Conservation (phyloP, 2,888 invertebrate species). For the Drosophila maculinotata region DNA sequence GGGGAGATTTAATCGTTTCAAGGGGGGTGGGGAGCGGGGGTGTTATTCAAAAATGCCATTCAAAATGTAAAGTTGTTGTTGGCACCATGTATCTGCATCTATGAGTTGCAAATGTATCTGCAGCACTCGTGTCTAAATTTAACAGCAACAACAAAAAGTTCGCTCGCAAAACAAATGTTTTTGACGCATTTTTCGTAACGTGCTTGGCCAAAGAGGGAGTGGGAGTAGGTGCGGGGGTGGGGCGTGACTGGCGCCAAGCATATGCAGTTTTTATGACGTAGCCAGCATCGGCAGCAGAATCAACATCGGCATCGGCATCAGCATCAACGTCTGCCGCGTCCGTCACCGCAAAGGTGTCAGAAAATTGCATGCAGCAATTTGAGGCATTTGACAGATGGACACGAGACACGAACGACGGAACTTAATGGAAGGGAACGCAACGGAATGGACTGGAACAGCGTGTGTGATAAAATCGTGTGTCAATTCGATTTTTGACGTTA, state of each 20-base stretch:
- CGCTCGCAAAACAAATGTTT: conserved; percentile 61
- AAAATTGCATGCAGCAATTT: conserved; percentile 68
- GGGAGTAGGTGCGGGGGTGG: background rate
- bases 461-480: conserved; percentile 78
- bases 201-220: background rate
- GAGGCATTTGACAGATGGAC: conserved; percentile 68
- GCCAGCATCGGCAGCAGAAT: conserved; percentile 19
- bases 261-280: conserved; percentile 66
- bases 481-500: conserved; percentile 77
- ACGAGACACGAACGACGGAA: no score
- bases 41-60: conserved; percentile 29
- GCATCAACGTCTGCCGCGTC: conserved; percentile 58
- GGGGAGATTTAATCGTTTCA: conserved; percentile 6
- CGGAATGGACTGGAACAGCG: conserved; percentile 39
- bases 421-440: conserved; percentile 22
- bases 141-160: conserved; percentile 46
- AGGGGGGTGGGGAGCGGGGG: background rate
- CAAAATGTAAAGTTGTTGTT: conserved; percentile 50
- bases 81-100: conserved; percentile 36
- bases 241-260: conserved; percentile 62
- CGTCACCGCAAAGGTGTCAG: conserved; percentile 77
- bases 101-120: conserved; percentile 34
- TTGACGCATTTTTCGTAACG: conserved; percentile 57
- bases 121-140: conserved; percentile 63
- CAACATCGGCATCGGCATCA: conserved; percentile 14